These are phyloP conservation scores for Trichogramma evanescens DNA, from an alignment of 2,888 invertebrate species.

Conservation along the genomic window DNA sequence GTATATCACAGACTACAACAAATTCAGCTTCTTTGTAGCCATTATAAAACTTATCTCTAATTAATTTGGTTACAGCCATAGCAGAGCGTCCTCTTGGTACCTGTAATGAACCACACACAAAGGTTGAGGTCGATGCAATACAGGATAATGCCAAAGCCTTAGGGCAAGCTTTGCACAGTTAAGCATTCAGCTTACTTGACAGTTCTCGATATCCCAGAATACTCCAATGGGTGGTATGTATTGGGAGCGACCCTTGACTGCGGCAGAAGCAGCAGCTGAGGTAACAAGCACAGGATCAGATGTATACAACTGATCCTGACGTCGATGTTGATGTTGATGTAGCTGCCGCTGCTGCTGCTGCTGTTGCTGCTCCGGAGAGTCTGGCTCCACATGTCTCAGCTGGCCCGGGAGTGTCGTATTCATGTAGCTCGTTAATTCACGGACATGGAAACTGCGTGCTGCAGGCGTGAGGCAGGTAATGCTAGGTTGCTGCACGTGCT, in stretches of 20 bases:
- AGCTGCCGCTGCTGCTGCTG: too few species aligned
- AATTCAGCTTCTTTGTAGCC: slow-evolving; percentile 79
- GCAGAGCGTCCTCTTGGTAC: slow-evolving; percentile 78
- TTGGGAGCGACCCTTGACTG: slow-evolving; percentile 28
- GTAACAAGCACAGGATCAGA: slow-evolving; percentile 16
- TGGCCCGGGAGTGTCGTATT: too few species aligned
- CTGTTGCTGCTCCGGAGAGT: too few species aligned
- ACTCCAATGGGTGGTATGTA: slow-evolving; percentile 69
- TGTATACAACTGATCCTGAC: too few species aligned
- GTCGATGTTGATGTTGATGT: too few species aligned
- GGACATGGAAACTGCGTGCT: too few species aligned
- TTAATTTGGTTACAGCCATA: slow-evolving; percentile 66
- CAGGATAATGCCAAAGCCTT: neutral
- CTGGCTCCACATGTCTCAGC: too few species aligned
- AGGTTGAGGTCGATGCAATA: neutral
- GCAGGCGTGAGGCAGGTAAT: too few species aligned
- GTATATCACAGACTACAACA: slow-evolving; percentile 82
- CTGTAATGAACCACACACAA: slow-evolving; percentile 37
- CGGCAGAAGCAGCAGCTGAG: slow-evolving; percentile 19
- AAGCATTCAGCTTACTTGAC: slow-evolving; percentile 52
- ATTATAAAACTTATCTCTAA: slow-evolving; percentile 68
- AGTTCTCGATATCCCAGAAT: slow-evolving; percentile 92
- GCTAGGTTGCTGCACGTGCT: too few species aligned
- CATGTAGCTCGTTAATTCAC: too few species aligned
- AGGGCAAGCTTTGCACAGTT: neutral